phyloP scores from a whole-genome alignment of 2,113 vertebrate species.

The Herpailurus yagouaroundi region DNA sequence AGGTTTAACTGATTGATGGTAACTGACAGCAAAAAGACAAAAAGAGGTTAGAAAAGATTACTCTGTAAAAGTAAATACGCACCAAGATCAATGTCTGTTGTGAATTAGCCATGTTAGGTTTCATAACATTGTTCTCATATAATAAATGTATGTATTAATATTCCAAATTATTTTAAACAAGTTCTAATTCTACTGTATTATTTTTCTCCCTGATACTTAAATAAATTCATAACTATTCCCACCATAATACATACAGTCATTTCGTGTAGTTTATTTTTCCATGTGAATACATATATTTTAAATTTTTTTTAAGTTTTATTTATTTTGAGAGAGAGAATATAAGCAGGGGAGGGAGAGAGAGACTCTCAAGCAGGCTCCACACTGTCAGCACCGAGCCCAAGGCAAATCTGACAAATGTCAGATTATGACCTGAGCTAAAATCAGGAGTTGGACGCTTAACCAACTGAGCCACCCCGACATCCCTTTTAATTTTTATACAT shows the following conservation, averaged over 20 bases:
- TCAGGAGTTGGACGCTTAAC: no score
- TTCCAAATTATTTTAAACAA: constrained; percentile 33
- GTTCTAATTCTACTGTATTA: neutral
- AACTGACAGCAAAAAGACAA: constrained; percentile 69
- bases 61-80: constrained; percentile 50
- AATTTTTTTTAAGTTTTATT: neutral
- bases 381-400: no score
- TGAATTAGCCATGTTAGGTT: constrained; percentile 4
- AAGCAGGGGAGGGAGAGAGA: no score
- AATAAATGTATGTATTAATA: constrained; percentile 59
- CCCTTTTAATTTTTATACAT: neutral
- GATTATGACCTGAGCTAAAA: no score
- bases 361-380: no score
- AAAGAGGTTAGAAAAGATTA: constrained; percentile 69
- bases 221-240: neutral
- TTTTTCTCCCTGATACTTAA: constrained; percentile 32
- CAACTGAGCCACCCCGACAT: no score
- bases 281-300: neutral
- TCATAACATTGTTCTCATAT: neutral
- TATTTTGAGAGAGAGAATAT: no score
- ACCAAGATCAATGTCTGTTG: neutral
- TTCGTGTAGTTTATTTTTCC: neutral
- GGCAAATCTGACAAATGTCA: no score
- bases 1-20: constrained; percentile 73
- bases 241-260: neutral